These are phyloP conservation scores for Fistularia commersonii DNA, from an alignment of 2,797 vertebrate species.

Conservation along the genomic window DNA sequence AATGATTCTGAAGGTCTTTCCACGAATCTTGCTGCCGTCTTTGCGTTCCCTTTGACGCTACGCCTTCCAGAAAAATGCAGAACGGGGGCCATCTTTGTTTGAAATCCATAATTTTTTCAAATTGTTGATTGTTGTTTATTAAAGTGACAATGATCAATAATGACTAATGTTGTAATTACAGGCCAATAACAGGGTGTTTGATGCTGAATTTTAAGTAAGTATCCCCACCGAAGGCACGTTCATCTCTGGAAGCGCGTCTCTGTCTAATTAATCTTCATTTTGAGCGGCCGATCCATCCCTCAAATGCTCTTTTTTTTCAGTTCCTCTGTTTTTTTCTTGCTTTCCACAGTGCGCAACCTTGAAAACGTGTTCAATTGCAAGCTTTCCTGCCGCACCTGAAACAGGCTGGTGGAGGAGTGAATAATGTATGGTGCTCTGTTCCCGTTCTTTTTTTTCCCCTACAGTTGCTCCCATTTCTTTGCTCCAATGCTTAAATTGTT, in stretches of 20 bases:
- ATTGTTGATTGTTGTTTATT: slow-evolving; percentile 68
- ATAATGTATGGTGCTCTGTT: slow-evolving; percentile 46
- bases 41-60: no score
- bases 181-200: slow-evolving; percentile 48
- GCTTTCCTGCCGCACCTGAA: slow-evolving; percentile 38
- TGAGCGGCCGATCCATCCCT: slow-evolving; percentile 36
- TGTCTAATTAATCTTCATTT: slow-evolving; percentile 66
- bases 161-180: slow-evolving; percentile 74
- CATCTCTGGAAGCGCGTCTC: slow-evolving; percentile 44
- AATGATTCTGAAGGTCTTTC: slow-evolving; percentile 27
- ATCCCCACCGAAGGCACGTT: slow-evolving; percentile 45
- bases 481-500: slow-evolving; percentile 15
- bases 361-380: slow-evolving; percentile 8
- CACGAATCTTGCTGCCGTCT: slow-evolving; percentile 7
- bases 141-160: slow-evolving; percentile 75
- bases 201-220: slow-evolving; percentile 61
- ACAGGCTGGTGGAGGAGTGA: slow-evolving; percentile 30
- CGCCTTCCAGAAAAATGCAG: slow-evolving; percentile 41
- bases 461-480: neutral
- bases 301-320: slow-evolving; percentile 62
- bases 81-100: slow-evolving; percentile 31
- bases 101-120: slow-evolving; percentile 54
- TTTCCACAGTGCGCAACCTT: slow-evolving; percentile 11
- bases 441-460: slow-evolving; percentile 45
- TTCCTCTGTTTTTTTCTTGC: slow-evolving; percentile 48